Base-by-base conservation (phyloP, 2,113 vertebrate species). In the Vireo altiloquus region DNA sequence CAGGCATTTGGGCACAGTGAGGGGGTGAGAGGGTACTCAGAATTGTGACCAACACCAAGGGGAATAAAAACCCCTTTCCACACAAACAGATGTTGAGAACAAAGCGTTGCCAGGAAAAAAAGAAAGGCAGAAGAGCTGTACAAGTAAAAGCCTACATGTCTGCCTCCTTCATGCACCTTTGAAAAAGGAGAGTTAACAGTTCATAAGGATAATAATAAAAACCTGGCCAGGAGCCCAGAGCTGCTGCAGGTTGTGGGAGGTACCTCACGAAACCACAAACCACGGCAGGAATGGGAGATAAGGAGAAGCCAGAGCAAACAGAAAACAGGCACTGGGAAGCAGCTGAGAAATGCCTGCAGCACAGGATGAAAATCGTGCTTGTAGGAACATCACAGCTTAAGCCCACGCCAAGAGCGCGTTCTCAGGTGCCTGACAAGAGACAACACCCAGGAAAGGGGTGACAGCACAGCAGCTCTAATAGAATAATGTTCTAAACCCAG, bases 351-450 rank as follows among this genome's bases (percentile, higher is more conserved):
- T 15, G 53, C 5, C 60, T 75, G 54, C 81, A 66, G 19, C 52
- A 30, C 46, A 33, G 2, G 5, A 84, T 2, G 5, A 65, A 89
- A 52, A 35, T 14, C 2, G 0, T 28, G 28, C 33, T 30, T 24
- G 42, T 13, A 59, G 56, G 27, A 46, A 12, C 27, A 30, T 11
- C 66, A 13, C 61, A 89, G 15, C 82, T 1, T 4, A 50, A 56
- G 25, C 10, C 21, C 33, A 54, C 9, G 3, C 0, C 0, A 44
- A 20, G 12, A 18, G 24, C 7, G 44, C 25, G 7, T 46, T 54
- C 42, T 60, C 65, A 40, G 33, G 25, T 9, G 7, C 22, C 11
- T 40, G 35, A 56, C 47, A 87, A 16, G 33, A 59, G 39, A 25
- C 54, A 64, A 60, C 42, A 71, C 6, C 0, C 30, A 84, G 24